These are phyloP conservation scores for Tribolium freemani DNA, from an alignment of 2,888 invertebrate species.

Conservation along the genomic window DNA sequence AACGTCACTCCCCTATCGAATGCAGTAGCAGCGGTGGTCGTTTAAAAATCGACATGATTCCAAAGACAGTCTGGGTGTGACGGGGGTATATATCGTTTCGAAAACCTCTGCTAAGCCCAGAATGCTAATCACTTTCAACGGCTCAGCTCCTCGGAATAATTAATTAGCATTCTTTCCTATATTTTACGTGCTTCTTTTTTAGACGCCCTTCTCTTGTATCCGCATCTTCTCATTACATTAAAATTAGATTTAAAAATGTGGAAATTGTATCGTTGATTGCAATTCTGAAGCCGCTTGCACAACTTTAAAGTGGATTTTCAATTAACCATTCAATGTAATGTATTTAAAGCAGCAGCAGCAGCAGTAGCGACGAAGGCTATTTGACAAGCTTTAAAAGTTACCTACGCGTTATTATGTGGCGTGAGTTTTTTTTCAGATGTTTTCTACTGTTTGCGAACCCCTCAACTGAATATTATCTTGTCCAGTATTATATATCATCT, in stretches of 20 bases:
- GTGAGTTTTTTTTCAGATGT: constrained; percentile 29
- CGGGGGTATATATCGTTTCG: constrained; percentile 34
- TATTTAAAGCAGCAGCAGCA: constrained; percentile 59
- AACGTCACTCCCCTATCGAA: constrained; percentile 29
- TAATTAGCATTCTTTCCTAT: constrained; percentile 74
- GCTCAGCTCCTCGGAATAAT: constrained; percentile 71
- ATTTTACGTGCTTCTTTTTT: constrained; percentile 67
- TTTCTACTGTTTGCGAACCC: constrained; percentile 27
- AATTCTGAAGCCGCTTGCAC: constrained; percentile 58
- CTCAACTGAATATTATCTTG: constrained; percentile 54
- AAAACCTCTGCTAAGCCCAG: constrained; percentile 45
- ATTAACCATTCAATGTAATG: constrained; percentile 68
- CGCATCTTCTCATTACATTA: constrained; percentile 63
- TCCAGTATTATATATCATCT: constrained; percentile 51
- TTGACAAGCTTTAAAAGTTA: constrained; percentile 34
- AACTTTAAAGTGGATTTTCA: constrained; percentile 69
- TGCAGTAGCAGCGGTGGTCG: constrained; percentile 7
- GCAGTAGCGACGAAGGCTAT: constrained; percentile 43
- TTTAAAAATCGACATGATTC: constrained; percentile 43
- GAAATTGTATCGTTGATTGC: constrained; percentile 70
- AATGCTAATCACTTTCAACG: constrained; percentile 56
- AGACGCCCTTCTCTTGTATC: constrained; percentile 57
- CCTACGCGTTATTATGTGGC: neutral
- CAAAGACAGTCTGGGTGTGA: constrained; percentile 8
- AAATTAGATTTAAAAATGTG: constrained; percentile 66